Base-by-base conservation (phyloP, 2,888 invertebrate species). In the Chymomyza caudatula region DNA sequence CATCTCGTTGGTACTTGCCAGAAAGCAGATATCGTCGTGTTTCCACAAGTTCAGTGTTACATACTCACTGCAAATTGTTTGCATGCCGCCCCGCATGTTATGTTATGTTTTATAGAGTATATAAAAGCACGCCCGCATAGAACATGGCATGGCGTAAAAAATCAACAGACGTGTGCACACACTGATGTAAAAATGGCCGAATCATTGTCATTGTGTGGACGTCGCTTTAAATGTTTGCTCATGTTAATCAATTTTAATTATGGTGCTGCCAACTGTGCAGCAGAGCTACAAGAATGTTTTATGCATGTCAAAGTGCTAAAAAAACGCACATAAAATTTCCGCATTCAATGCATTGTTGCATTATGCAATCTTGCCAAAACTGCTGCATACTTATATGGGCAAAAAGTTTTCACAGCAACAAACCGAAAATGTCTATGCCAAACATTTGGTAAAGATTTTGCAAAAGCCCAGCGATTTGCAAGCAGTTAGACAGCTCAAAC, bases 391-490 rank as follows among this genome's bases (percentile, higher is more conserved):
- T 81, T 82, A 63, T 71, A 64, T 65, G 76, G 63, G 78, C 66
- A 62, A 68, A 17, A 51, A 71, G 66, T 80, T 81, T 65, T 85
- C 54, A 59, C 65, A 68, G 29, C 29, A 37, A 22, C 5, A 56
- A 66, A 22, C 23, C 11, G 68, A 64, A 74, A 80, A 80, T 85
- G 78, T 84, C 78, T 80, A 78, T 78, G 84, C 19, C 76, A 74
- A 81, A 81, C 78, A 81, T 86, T 85, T 78, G 86, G 84, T 65
- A 86, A 81, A 86, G 86, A 86, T 86, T 81, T 81, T 84, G 58
- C 78, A 59, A 71, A 76, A 85, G 86, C 85, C 69, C 78, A 77
- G 76, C 78, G 86, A 81, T 81, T 86, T 86, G 86, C 78, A 76
- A 82, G 84, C 86, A 86, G 76, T 81, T 83, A 80, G 85, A 83